Evolutionary conservation across 2,888 invertebrate genomes (phyloP).

Genomic region (Laspeyria flexula): DNA sequence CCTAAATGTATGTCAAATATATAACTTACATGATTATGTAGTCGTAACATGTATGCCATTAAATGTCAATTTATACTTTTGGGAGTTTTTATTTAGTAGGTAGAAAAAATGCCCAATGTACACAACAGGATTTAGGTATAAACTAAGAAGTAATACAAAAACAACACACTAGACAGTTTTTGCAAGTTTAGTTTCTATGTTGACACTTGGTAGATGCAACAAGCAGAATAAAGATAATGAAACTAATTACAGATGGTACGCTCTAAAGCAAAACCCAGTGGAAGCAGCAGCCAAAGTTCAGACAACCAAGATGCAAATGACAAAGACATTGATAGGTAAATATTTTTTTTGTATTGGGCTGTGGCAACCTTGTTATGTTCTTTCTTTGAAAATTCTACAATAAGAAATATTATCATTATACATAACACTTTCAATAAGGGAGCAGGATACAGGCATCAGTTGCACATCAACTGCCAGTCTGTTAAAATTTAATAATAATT

Average conservation of each 20-base stretch:
- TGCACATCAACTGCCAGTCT: too few relatives aligned
- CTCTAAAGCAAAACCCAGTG: conserved; percentile 72
- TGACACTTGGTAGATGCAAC: conserved; percentile 3
- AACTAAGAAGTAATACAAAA: neutral
- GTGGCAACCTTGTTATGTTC: neutral
- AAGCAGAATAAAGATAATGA: conserved; percentile 26
- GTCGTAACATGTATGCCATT: conserved; percentile 26
- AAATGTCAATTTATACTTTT: conserved; percentile 35
- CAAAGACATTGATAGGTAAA: conserved; percentile 82
- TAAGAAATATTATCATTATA: too few relatives aligned
- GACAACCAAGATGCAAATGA: conserved; percentile 72
- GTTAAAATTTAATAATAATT: too few relatives aligned
- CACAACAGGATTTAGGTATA: conserved; percentile 16
- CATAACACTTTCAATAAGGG: too few relatives aligned
- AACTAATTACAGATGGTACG: conserved; percentile 80
- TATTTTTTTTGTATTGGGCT: conserved; percentile 45
- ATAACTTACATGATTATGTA: conserved; percentile 14
- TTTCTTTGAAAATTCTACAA: too few relatives aligned
- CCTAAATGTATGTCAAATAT: neutral
- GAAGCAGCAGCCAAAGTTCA: conserved; percentile 74
- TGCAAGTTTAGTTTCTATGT: neutral
- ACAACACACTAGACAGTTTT: neutral
- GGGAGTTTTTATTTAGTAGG: conserved; percentile 42
- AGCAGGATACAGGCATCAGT: too few relatives aligned
- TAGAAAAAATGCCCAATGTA: conserved; percentile 8